Evolutionary conservation across 2,113 vertebrate genomes (phyloP).

Genomic region (Cebidichthys violaceus): DNA sequence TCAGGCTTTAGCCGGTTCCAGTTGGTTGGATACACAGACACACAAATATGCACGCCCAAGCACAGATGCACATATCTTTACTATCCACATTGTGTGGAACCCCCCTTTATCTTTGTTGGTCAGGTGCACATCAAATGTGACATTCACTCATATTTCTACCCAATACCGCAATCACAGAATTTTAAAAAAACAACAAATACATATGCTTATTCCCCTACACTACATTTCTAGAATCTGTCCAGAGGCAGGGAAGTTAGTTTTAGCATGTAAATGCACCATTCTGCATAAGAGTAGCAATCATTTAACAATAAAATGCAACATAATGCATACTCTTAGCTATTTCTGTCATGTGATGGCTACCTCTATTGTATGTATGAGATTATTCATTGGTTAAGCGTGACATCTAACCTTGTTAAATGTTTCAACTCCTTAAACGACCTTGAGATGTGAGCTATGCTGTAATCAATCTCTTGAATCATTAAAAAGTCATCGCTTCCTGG

Average conservation of each 20-base stretch:
- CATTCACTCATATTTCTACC: constrained; percentile 6
- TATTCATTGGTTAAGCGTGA: background rate
- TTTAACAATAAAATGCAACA: constrained; percentile 12
- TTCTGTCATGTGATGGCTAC: background rate
- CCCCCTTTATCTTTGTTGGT: background rate
- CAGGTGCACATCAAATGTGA: background rate
- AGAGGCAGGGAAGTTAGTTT: background rate
- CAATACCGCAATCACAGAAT: background rate
- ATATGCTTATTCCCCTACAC: constrained; percentile 5
- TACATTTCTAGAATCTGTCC: background rate
- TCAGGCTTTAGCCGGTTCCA: constrained; percentile 35
- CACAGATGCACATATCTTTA: background rate
- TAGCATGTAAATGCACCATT: constrained; percentile 8
- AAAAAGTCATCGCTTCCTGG: constrained; percentile 46
- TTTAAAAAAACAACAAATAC: constrained; percentile 8
- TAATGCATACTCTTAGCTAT: background rate
- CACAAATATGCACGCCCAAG: background rate
- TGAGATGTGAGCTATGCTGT: constrained; percentile 18
- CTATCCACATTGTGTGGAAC: background rate
- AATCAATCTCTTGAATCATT: constrained; percentile 54
- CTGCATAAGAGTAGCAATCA: constrained; percentile 1
- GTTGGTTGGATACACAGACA: constrained; percentile 2
- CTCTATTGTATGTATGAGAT: background rate
- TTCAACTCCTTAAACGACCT: constrained; percentile 47
- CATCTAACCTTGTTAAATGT: constrained; percentile 56